A percentile compares a stretch with the other conserved stretches of the same genome.
Evolutionary conservation across 2,113 vertebrate genomes (phyloP).

Genomic region (Tricholaema leucomelas): DNA sequence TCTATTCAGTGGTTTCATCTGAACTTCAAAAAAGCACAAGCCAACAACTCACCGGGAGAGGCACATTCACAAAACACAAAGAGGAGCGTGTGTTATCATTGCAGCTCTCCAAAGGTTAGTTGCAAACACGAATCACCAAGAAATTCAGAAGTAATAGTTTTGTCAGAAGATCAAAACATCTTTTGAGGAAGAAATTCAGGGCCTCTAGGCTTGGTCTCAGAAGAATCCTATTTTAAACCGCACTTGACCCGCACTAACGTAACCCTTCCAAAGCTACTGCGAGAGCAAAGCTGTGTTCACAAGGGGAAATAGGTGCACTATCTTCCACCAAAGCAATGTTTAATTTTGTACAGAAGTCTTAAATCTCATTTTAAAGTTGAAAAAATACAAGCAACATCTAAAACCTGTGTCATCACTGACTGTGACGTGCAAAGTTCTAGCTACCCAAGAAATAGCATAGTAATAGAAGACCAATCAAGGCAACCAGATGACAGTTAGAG

Average conservation of each 20-base stretch:
- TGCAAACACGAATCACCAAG: background rate
- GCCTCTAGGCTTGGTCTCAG: conserved; percentile 70
- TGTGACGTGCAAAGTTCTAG: background rate
- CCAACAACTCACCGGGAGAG: background rate
- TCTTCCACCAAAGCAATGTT: background rate
- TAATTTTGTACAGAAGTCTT: background rate
- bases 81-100: conserved; percentile 28
- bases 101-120: conserved; percentile 48
- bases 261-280: conserved; percentile 36
- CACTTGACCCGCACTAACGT: conserved; percentile 32
- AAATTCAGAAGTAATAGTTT: conserved; percentile 64
- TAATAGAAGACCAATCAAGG: background rate
- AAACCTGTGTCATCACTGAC: accelerated
- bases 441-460: background rate
- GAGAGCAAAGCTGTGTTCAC: conserved; percentile 13
- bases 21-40: conserved; percentile 46
- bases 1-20: background rate
- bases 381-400: background rate
- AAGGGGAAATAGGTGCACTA: background rate
- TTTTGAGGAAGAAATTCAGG: conserved; percentile 41
- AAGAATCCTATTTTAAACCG: conserved; percentile 64
- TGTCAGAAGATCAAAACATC: conserved; percentile 74
- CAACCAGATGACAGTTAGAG: background rate
- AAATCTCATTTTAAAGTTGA: background rate
- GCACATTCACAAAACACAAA: conserved; percentile 52